phyloP scores from a whole-genome alignment of 2,113 vertebrate genomes.

The Conger conger region DNA sequence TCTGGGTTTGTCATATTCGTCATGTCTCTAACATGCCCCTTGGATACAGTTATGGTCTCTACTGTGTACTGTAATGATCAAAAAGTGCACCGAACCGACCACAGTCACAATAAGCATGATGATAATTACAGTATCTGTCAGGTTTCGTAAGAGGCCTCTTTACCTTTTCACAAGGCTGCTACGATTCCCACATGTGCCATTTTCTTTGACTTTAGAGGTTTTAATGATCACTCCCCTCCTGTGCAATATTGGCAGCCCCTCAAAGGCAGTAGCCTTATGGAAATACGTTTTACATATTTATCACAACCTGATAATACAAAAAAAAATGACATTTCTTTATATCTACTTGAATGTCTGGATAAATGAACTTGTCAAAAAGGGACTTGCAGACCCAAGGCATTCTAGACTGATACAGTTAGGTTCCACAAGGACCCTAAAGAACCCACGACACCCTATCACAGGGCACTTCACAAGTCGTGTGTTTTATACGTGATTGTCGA shows the following conservation, averaged over 20 bases:
- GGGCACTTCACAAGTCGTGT: not conserved
- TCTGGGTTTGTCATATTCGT: not conserved
- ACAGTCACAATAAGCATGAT: not conserved
- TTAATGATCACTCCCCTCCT: not conserved
- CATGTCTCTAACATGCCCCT: not conserved
- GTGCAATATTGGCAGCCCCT: not conserved
- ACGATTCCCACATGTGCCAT: not conserved
- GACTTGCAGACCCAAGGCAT: not conserved
- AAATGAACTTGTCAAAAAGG: not conserved
- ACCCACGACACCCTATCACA: not conserved
- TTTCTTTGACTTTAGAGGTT: not conserved
- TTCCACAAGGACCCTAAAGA: not conserved
- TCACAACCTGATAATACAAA: not conserved
- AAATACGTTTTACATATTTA: not conserved
- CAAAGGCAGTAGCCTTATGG: not conserved
- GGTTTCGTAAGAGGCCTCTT: not conserved
- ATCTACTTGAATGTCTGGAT: too few species aligned
- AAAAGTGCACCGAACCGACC: not conserved
- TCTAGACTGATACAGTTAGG: not conserved
- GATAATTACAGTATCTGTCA: conserved; percentile 13
- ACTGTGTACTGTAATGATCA: not conserved
- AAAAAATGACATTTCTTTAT: not conserved
- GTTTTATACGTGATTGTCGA: not conserved
- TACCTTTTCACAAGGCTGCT: not conserved
- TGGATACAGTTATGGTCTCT: not conserved